Evolutionary conservation across 2,888 invertebrate species (phyloP), one percentile per base, ranked within the genome.

Genomic region (Chironomus tentans): DNA sequence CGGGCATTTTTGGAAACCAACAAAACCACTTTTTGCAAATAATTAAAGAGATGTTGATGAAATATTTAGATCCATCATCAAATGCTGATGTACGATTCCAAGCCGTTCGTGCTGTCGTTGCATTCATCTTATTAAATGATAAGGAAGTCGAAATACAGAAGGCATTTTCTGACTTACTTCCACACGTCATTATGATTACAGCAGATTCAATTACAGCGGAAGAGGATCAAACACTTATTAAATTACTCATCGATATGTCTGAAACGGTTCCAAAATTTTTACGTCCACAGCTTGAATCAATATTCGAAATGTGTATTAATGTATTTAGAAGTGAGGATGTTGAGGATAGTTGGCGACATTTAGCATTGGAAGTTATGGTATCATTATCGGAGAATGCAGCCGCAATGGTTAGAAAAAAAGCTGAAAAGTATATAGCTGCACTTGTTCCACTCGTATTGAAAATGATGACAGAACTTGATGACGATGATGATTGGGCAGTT

Each of bases 1-100:
- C 99, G 24, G 95, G 96, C 50, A 93, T 98, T 75, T 99, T 99
- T 87, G 99, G 98, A 56, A 95, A 95, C 83, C 93, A 95, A 81
- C 97, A 98, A 83, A 88, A 89, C 78, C 92, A 94, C 82, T 96
- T 97, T 84, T 84, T 98, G 78, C 92, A 93, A 80, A 88, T 96
- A 48, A 98, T 99, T 80, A 97, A 97, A 82, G 94, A 95, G 83
- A 97, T 98, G 97, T 84, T 98, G 80, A 88, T 91, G 78, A 92
- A 94, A 80, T 92, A 94, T 77, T 85, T 95, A 77, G 87, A 91
- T 78, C 91, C 92, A 61, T 86, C 87, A n/a, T 87, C 89, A 79
- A 88, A 90, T 78, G 89, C 90, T 77, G 90, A 91, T 79, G 92
- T 94, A 3, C 88, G 91, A 79, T 89, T 91, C 78, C 93, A 94